Evolutionary conservation across 2,888 invertebrate genomes (phyloP), one percentile per base, ranked within the genome.

Genomic region (Oegoconia quadripuncta): DNA sequence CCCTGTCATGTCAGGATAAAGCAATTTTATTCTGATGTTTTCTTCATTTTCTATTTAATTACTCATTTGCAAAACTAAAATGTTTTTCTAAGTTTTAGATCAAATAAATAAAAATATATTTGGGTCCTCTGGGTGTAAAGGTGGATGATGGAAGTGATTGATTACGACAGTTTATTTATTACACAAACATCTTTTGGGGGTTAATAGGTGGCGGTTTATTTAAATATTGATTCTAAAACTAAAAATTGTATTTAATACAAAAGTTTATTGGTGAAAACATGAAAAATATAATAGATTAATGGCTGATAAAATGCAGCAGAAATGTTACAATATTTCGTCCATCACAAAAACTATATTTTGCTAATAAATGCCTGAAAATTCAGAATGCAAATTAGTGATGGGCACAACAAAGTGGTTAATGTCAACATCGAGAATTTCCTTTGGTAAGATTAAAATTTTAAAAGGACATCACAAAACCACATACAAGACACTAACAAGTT

Each of bases 261-360:
- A 87, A 83, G 81, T 87, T 86, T 87, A 87, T 87, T 87, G 87
- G 87, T 87, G 87, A 87, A 87, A 87, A 87, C 87, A 87, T 87
- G 87, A 84, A 87, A 87, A 87, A 87, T 87, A 87, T 87, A 86
- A 86, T 86, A 83, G 86, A 84, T 82, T 83, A 86, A 84, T 86
- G 87, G 86, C 86, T 87, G 87, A 83, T 84, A 86, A 86, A 86
- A 87, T 84, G 87, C 86, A 87, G 87, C 86, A 77, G 83, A 84
- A 86, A 83, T 82, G 76, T 86, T 84, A 87, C 87, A 87, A 87
- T 84, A 83, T 78, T 54, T 69, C 81, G 79, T 81, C 81, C 83
- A 83, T 86, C 83, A 84, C 79, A 84, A 79, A 68, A 77, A 78
- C 79, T 86, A 83, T 77, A 82, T 77, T 75, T 79, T 50, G 70